These are phyloP conservation scores for Sminthopsis crassicaudata DNA, from an alignment of 2,113 vertebrate genomes.

Conservation along the genomic window DNA sequence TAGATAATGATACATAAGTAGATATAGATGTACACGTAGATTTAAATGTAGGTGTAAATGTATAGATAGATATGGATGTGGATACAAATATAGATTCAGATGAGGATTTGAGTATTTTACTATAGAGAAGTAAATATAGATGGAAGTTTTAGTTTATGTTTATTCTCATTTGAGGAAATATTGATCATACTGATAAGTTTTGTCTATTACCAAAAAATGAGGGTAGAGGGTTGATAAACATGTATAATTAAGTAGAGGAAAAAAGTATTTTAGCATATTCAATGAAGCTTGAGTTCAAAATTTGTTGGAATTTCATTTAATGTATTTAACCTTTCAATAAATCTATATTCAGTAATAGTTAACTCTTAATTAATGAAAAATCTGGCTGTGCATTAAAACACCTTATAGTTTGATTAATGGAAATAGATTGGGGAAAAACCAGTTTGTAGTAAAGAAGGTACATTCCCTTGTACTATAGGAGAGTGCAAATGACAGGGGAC, in stretches of 20 bases:
- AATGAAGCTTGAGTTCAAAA: constrained; percentile 48
- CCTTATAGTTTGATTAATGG: constrained; percentile 83
- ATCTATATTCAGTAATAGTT: constrained; percentile 74
- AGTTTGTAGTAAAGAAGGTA: constrained; percentile 77
- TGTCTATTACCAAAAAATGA: not conserved
- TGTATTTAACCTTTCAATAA: constrained; percentile 50
- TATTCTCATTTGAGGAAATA: not conserved
- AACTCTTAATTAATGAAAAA: constrained; percentile 84
- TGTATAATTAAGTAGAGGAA: constrained; percentile 37
- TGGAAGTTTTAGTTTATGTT: not conserved
- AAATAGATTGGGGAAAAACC: constrained; percentile 85
- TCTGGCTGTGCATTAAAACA: constrained; percentile 82
- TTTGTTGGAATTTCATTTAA: constrained; percentile 61
- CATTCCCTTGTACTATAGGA: constrained; percentile 83
- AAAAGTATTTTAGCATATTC: not conserved
- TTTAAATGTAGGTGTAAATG: not conserved
- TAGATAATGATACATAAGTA: not conserved
- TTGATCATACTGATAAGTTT: not conserved
- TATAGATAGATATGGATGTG: not conserved
- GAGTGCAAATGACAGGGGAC: constrained; percentile 89
- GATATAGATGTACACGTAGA: not conserved
- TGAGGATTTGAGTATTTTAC: not conserved
- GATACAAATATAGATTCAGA: not conserved
- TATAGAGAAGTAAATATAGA: not conserved
- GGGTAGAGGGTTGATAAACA: not conserved